Conservation (phyloP, 2,888 invertebrate species). For the Acronicta psi region DNA sequence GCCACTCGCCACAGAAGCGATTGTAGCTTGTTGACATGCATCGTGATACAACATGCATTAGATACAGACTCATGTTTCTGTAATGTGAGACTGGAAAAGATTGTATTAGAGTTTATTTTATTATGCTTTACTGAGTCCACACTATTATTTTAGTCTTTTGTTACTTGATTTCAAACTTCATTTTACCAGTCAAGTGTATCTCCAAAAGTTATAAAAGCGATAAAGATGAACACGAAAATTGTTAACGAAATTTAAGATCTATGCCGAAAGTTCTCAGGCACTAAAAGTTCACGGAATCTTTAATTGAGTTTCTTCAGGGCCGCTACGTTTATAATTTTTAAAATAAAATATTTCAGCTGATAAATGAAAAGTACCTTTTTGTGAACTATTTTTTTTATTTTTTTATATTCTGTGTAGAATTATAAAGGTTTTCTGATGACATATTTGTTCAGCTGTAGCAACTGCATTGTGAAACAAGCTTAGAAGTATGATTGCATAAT, state of each 20-base stretch:
- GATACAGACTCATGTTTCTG: not conserved
- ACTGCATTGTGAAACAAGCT: not conserved
- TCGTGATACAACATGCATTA: constrained; percentile 21
- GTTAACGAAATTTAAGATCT: not conserved
- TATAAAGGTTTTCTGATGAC: not conserved
- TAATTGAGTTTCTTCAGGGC: not conserved
- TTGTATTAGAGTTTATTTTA: not conserved
- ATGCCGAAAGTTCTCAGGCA: constrained; percentile 10
- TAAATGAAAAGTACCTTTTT: not conserved
- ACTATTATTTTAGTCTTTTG: not conserved
- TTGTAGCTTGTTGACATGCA: constrained; percentile 9
- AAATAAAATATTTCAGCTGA: too few relatives aligned
- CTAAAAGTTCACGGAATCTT: not conserved
- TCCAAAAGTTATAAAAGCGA: not conserved
- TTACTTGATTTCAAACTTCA: not conserved
- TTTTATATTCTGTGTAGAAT: constrained; percentile 1
- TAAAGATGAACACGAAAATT: not conserved
- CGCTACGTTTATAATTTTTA: not conserved
- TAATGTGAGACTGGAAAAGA: not conserved
- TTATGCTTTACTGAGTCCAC: not conserved
- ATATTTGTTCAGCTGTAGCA: not conserved
- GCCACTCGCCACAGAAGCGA: constrained; percentile 2
- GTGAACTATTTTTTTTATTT: not conserved
- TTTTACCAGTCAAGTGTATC: constrained; percentile 3
- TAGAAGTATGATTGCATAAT: constrained; percentile 1